A percentile compares a stretch with the other conserved stretches of the same genome.
These are phyloP conservation scores for Lordiphosa clarofinis DNA, from an alignment of 1,140 invertebrate species.

Conservation along the genomic window DNA sequence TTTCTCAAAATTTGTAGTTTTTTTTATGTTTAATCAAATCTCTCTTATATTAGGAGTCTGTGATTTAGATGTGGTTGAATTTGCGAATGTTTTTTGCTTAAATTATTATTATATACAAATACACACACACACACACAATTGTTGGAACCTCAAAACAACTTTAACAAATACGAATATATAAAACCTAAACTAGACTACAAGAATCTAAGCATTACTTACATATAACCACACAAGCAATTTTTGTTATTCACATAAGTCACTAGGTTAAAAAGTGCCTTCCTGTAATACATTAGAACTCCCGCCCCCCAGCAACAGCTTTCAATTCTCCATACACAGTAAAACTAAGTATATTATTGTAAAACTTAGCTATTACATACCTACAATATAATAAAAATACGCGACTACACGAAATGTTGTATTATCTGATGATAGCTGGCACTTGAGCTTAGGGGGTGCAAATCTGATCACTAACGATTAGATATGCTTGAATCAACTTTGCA, in stretches of 20 bases:
- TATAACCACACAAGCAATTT: conserved; percentile 18
- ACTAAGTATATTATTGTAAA: conserved; percentile 7
- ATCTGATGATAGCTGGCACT: too few species aligned
- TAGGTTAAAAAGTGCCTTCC: conserved; percentile 63
- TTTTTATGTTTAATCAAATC: conserved; percentile 39
- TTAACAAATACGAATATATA: background rate
- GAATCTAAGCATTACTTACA: background rate
- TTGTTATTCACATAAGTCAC: conserved; percentile 59
- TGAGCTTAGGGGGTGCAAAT: too few species aligned
- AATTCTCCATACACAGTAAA: background rate
- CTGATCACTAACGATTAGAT: too few species aligned
- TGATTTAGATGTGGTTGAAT: conserved; percentile 75
- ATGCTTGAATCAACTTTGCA: too few species aligned
- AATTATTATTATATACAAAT: conserved; percentile 21
- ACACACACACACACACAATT: conserved; percentile 6
- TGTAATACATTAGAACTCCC: conserved; percentile 15
- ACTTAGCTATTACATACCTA: conserved; percentile 8
- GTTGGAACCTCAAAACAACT: too few species aligned
- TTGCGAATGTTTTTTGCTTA: conserved; percentile 45
- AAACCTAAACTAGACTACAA: background rate
- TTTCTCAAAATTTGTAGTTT: conserved; percentile 54
- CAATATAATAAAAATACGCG: conserved; percentile 15
- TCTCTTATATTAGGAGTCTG: conserved; percentile 75
- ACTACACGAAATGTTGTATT: too few species aligned
- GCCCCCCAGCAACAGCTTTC: conserved; percentile 20